Evolutionary conservation across 2,797 vertebrate species (phyloP), one percentile per base, ranked within the genome.

Genomic region (Hafferia zeledoni): DNA sequence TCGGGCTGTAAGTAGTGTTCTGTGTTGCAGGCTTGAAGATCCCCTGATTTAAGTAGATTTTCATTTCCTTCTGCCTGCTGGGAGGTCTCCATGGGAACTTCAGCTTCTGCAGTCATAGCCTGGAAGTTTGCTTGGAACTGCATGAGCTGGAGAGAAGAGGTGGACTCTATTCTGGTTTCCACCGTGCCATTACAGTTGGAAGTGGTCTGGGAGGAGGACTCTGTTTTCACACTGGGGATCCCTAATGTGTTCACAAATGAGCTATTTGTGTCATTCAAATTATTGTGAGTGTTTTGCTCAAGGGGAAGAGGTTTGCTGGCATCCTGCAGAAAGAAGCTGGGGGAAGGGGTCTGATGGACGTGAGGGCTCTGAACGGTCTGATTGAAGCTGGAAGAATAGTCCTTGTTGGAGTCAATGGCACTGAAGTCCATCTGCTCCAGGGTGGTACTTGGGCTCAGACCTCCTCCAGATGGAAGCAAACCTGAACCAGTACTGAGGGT

Each of bases 401-500:
- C 99, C 95, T 99, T 99, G 97, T 99, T 99, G 96, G 99, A 98
- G 96, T 99, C 99, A 57, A 99, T 99, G 49, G 99, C 99, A 59
- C 99, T 99, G 96, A 99, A 99, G 95, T 99, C 99, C 99, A 99
- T 99, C 97, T 99, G 99, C 97, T 99, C 99, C 96, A 99, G 96
- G 55, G 99, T 99, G 95, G 99, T 99, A 97, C 99, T 99, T 59
- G 99, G 99, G 94, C 99, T 99, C 90, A 99, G 98, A 86, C 99
- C 99, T 8, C 99, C 99, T 44, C 99, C 99, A 8, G 99, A 99
- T 5, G 99, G 98, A 94, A 99, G 98, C 91, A 99, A 97, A 89
- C 99, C 97, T 94, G 99, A 98, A 28, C 98, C 98, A 2, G 99
- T 96, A 9, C 98, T 98, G 92, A 99, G 98, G 68, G 98, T 97